Evolutionary conservation across 2,888 invertebrate species (phyloP), one percentile per base, ranked within the genome.

Genomic region (Agrochola circellaris): DNA sequence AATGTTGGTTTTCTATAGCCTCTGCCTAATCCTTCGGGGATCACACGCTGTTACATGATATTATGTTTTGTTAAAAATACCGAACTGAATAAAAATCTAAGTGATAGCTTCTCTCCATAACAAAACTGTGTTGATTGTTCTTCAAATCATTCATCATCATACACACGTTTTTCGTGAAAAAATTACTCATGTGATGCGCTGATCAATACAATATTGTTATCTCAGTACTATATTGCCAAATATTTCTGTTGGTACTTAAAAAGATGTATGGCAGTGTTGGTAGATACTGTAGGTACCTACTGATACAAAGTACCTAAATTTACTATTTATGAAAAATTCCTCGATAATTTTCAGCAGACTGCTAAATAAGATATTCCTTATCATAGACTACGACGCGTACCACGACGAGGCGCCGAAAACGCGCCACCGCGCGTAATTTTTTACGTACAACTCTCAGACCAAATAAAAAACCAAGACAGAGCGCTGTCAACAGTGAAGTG

Each of bases 251-350:
- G 48, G 17, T 48, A 26, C 17, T 17, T 42, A 17, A 23, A 30
- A 2, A 54, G 8, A 54, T 54, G 23, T 54, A 54, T 54, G 54
- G 9, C 20, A 20, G 51, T 20, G 20, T 51, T 45, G 45, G 45
- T 45, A 45, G 45, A 3, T 45, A 13, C 45, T 13, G 45, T 5
- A 45, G 15, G 45, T 45, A 45, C 48, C 48, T 15, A 45, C 17
- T 17, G 17, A 48, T 48, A 15, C 15, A 45, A 45, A 15, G 30
- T 30, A 23, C 30, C 45, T 48, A 23, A 30, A 74, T 54, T 42
- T 30, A n/a, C n/a, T 75, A 30, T 75, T 54, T 34, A 75, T 54
- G 30, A 45, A 75, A 66, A 65, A 66, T 17, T 51, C 58, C 30
- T 56, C 9, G 38, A 76, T 58, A n/a, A 64, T 42, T 51, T 64